Conservation (phyloP, 2,797 vertebrate species). For the Cyclura pinguis region DNA sequence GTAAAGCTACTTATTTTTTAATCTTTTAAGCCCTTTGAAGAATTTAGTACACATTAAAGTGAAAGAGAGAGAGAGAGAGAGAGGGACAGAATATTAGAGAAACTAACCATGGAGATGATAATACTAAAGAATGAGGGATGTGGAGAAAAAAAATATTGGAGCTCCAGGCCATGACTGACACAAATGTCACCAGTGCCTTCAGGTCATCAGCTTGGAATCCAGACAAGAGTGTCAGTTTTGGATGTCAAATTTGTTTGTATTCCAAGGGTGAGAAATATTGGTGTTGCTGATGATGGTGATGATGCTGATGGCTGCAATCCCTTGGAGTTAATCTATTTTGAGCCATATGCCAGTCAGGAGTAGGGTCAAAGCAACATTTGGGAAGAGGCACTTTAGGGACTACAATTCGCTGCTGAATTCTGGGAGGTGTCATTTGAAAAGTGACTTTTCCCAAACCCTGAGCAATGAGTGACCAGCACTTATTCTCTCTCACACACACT, state of each 20-base stretch:
- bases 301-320: not conserved
- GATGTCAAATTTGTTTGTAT: not conserved
- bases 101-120: not conserved
- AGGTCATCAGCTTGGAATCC: not conserved
- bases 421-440: no score
- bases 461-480: not conserved
- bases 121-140: not conserved
- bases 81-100: not conserved
- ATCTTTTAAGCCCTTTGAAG: not conserved
- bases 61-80: not conserved
- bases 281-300: not conserved
- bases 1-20: not conserved
- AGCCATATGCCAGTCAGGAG: not conserved
- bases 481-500: not conserved
- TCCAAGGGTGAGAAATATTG: not conserved
- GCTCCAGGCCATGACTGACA: not conserved
- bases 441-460: no score
- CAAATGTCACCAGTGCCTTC: not conserved
- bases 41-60: not conserved
- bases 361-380: not conserved
- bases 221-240: not conserved
- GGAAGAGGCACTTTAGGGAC: no score
- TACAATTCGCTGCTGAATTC: no score
- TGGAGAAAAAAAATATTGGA: not conserved
- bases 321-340: not conserved